These are phyloP conservation scores for Sialia sialis DNA, from an alignment of 2,113 vertebrate genomes.

Conservation along the genomic window DNA sequence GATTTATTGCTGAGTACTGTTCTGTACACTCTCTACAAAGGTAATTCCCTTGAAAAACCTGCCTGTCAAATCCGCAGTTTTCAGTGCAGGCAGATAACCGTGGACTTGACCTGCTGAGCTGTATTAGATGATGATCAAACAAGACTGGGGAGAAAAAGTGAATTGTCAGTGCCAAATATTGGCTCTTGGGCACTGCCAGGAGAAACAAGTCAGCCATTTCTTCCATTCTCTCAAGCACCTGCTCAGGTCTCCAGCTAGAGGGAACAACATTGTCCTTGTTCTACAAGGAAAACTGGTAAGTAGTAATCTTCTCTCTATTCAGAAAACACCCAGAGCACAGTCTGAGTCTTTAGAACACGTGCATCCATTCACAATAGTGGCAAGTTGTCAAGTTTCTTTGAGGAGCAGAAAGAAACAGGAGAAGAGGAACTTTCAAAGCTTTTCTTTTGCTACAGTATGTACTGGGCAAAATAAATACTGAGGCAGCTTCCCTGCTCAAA, in stretches of 20 bases:
- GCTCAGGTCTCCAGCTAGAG: rapidly evolving
- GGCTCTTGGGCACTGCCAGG: background rate
- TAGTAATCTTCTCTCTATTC: background rate
- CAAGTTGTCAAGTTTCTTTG: background rate
- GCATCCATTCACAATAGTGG: background rate
- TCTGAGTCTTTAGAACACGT: background rate
- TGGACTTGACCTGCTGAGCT: background rate
- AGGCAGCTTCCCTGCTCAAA: background rate
- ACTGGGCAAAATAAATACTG: background rate
- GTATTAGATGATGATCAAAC: background rate
- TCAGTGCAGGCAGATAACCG: background rate
- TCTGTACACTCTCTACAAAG: background rate
- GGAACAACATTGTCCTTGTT: background rate
- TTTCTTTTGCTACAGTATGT: background rate
- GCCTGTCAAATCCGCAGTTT: background rate
- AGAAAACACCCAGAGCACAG: background rate
- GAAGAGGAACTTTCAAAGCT: background rate
- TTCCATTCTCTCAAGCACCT: background rate
- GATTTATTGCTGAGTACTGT: background rate
- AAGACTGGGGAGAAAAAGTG: background rate
- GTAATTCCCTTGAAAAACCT: background rate
- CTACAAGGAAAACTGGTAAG: background rate
- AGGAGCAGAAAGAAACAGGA: background rate
- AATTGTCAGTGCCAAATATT: background rate
- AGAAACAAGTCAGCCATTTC: background rate